Conservation (phyloP, 1,140 invertebrate genomes). For the Manduca sexta region DNA sequence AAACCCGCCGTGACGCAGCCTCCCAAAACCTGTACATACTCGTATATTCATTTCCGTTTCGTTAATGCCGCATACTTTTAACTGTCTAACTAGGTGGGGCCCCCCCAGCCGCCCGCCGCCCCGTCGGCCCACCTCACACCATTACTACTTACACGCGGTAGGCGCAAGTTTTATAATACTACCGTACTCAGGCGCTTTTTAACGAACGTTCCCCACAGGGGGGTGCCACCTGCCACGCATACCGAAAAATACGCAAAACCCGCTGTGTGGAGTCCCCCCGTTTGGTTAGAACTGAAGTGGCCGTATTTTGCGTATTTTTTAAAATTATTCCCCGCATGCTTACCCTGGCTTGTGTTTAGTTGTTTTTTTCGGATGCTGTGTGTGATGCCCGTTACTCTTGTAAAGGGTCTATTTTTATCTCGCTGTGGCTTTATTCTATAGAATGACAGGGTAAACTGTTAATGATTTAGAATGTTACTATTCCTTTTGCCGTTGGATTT, state of each 20-base stretch:
- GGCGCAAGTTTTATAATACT: constrained; percentile 72
- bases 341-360: constrained; percentile 11
- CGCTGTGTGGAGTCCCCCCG: constrained; percentile 20
- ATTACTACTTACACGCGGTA: constrained; percentile 69
- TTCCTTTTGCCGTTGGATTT: too few relatives aligned
- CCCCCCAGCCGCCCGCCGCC: constrained; percentile 11
- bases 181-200: constrained; percentile 64
- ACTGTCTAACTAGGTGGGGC: constrained; percentile 60
- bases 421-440: too few relatives aligned
- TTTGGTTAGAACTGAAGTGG: constrained; percentile 47
- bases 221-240: constrained; percentile 29
- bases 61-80: constrained; percentile 73
- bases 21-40: constrained; percentile 58
- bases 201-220: constrained; percentile 23
- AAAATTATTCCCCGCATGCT: constrained; percentile 33
- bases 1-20: constrained; percentile 51
- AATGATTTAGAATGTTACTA: constrained; percentile 4
- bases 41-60: constrained; percentile 71
- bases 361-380: constrained; percentile 3
- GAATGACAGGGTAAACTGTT: too few relatives aligned
- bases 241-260: constrained; percentile 62
- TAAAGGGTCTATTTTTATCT: neutral
- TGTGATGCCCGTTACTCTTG: neutral
- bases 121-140: constrained; percentile 21
- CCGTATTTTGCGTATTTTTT: constrained; percentile 53